These are phyloP conservation scores for Brenthis hecate DNA, from an alignment of 2,888 invertebrate species.

Conservation along the genomic window DNA sequence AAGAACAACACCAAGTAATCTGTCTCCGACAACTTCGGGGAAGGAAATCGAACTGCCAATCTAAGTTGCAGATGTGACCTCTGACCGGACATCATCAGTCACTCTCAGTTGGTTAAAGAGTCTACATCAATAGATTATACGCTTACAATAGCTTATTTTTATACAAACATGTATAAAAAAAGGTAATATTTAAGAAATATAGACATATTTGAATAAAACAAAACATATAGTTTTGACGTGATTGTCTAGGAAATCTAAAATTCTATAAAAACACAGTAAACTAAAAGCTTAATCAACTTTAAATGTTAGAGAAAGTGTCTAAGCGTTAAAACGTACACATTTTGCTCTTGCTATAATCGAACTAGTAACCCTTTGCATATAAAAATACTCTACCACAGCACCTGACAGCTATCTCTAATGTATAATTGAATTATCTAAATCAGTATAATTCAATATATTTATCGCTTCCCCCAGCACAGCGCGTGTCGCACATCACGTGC, in stretches of 20 bases:
- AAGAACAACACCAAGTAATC: conserved; percentile 55
- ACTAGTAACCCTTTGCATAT: no score
- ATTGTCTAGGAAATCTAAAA: no score
- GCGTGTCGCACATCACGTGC: conserved; percentile 54
- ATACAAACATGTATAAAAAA: no score
- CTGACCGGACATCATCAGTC: conserved; percentile 53
- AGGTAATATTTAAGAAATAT: no score
- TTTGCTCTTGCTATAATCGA: no score
- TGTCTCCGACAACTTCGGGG: conserved; percentile 49
- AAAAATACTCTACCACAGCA: not conserved
- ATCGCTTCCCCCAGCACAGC: conserved; percentile 52
- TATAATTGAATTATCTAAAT: conserved; percentile 16
- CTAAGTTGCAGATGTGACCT: conserved; percentile 78
- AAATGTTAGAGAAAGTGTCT: no score
- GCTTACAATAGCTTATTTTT: no score
- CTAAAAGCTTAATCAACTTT: no score
- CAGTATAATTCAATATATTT: conserved; percentile 23
- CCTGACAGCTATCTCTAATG: not conserved
- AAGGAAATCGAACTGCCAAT: conserved; percentile 52
- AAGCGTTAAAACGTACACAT: no score
- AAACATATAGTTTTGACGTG: no score
- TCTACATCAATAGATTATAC: conserved; percentile 8
- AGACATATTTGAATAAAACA: no score
- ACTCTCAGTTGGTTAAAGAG: conserved; percentile 32
- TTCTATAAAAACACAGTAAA: no score